Evolutionary conservation across 2,113 vertebrate genomes (phyloP).

Genomic region (Pluvialis apricaria): DNA sequence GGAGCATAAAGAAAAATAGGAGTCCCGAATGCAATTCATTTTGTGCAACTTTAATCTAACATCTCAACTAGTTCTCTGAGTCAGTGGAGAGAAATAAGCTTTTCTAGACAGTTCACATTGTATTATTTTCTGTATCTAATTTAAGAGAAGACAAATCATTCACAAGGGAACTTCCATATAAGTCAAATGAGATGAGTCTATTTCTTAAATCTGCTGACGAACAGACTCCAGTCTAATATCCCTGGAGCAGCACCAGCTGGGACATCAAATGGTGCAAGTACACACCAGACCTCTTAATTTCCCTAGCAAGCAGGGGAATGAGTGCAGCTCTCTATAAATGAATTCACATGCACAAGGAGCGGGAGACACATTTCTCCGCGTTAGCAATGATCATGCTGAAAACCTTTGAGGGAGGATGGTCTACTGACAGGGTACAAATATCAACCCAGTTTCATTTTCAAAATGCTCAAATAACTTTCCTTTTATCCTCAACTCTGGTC

Average conservation of each 20-base stretch:
- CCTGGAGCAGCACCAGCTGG: neutral
- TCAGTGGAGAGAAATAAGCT: neutral
- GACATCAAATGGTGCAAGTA: neutral
- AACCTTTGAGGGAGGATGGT: neutral
- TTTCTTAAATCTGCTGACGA: neutral
- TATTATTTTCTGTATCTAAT: neutral
- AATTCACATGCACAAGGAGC: neutral
- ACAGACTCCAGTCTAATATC: neutral
- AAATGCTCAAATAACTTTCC: neutral
- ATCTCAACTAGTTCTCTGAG: neutral
- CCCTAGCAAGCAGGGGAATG: accelerated
- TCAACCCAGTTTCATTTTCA: neutral
- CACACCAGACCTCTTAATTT: neutral
- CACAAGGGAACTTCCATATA: neutral
- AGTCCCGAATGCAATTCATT: neutral
- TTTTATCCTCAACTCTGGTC: neutral
- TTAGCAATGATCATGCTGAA: neutral
- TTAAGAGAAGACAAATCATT: neutral
- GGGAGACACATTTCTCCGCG: neutral
- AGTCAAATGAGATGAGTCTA: neutral
- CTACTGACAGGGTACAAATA: neutral
- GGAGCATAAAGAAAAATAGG: neutral
- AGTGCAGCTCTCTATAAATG: neutral
- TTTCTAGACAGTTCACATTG: neutral
- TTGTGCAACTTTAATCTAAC: neutral